phyloP scores from a whole-genome alignment of 2,113 vertebrate species.

The Rhineura floridana region DNA sequence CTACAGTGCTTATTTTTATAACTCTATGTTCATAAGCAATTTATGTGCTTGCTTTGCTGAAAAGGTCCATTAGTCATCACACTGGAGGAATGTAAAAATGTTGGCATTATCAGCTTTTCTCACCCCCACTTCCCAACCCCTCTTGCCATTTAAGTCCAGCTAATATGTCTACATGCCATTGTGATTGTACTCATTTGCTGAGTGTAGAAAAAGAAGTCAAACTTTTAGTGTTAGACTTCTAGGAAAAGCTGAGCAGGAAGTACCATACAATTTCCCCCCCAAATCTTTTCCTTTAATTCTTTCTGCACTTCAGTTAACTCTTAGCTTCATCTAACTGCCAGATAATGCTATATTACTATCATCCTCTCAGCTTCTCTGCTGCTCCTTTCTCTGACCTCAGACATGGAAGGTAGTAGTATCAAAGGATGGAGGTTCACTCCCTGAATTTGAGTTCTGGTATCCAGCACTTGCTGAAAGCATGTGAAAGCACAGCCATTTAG shows the following conservation, averaged over 20 bases:
- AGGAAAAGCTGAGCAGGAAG: neutral
- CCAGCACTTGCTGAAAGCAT: accelerated
- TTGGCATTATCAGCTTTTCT: neutral
- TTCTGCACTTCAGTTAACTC: neutral
- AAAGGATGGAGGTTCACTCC: neutral
- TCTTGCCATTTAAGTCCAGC: neutral
- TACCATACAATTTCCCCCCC: neutral
- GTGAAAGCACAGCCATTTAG: neutral
- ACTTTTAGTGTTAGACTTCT: neutral
- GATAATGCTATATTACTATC: neutral
- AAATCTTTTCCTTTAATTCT: neutral
- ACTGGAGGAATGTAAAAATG: neutral
- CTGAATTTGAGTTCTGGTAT: neutral
- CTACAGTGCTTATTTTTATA: neutral
- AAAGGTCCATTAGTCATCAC: neutral
- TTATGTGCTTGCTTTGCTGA: neutral
- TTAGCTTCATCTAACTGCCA: neutral
- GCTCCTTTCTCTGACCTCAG: neutral
- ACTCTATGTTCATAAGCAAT: neutral
- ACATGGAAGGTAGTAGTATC: neutral
- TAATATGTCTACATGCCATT: neutral
- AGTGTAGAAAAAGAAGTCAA: neutral
- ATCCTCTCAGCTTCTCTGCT: conserved; percentile 3
- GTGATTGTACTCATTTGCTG: neutral
- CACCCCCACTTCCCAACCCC: neutral